Base-by-base conservation (phyloP, 2,113 vertebrate species). In the Equus quagga region DNA sequence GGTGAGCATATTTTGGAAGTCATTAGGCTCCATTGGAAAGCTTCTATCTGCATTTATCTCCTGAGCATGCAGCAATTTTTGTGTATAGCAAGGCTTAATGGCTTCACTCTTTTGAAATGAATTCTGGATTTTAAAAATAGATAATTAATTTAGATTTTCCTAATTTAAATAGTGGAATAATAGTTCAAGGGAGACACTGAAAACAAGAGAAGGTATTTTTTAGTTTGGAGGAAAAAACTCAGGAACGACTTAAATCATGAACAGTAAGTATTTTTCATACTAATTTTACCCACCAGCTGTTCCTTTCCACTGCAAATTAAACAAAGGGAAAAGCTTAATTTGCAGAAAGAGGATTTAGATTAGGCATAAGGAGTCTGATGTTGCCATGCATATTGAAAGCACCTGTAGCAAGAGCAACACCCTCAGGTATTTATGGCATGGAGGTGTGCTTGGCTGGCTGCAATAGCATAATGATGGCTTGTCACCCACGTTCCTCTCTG, bases 241-340 rank as follows among this genome's bases (percentile, higher is more conserved):
- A 92, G 46, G 21, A 65, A 69, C 56, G 51, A 90, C 64, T 96
- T 96, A 96, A 96, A 90, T 97, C 70, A 87, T 62, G 51, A 58
- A 51, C 83, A 78, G 58, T 89, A 96, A 83, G 23, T 89, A 88
- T 62, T 95, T 93, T 97, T 96, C 44, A 78, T 44, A 88, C 70
- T 95, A 72, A 95, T 96, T 94, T 94, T 96, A 93, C 87, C 70
- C 28, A 86, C 87, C 46, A 96, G 69, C 80, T 92, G 33, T 94
- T 97, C 70, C n/a, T 91, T 95, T 81, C n/a, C 75, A 83, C 8
- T 87, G 58, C 8, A 87, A 90, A 83, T 92, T 92, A 87, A 87
- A 92, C 89, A 97, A 94, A 93, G 15, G 44, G 46, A 90, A 96
- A 94, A 84, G 58, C 26, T 91, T 75, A 83, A 96, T 89, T 89